These are phyloP conservation scores for Daphoenositta chrysoptera DNA, from an alignment of 2,113 vertebrate genomes.

Conservation along the genomic window DNA sequence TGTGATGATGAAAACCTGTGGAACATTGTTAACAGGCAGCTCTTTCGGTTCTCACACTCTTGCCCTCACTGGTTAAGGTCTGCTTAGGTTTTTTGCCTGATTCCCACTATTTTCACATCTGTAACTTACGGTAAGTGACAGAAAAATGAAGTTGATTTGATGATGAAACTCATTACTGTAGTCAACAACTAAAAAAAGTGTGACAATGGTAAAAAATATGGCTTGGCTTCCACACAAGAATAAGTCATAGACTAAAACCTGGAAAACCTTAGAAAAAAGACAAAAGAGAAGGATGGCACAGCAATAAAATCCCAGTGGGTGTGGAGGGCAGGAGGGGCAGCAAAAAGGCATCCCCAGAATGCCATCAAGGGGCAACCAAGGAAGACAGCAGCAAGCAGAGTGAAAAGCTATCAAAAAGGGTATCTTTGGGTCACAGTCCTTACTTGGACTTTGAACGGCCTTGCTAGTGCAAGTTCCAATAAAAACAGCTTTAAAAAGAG, in stretches of 20 bases:
- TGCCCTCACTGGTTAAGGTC: background rate
- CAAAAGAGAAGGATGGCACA: background rate
- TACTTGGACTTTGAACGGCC: background rate
- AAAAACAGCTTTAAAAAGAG: background rate
- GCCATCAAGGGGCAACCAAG: background rate
- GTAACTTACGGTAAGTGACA: background rate
- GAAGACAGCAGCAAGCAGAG: background rate
- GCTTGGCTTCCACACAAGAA: background rate
- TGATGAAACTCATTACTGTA: background rate
- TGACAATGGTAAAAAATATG: background rate
- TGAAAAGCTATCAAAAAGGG: background rate
- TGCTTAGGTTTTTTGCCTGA: background rate
- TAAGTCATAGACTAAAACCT: background rate
- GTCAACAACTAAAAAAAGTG: background rate
- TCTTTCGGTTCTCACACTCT: background rate
- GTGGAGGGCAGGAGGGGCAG: background rate
- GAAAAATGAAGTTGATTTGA: background rate
- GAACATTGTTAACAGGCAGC: background rate
- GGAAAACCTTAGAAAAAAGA: background rate
- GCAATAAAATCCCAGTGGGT: background rate
- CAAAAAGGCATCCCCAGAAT: background rate
- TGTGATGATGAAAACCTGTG: background rate
- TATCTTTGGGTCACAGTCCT: background rate
- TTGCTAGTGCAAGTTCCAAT: background rate
- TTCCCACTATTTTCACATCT: background rate